A percentile compares a stretch with the other conserved stretches of the same genome.
phyloP scores from a whole-genome alignment of 1,140 invertebrate species.

The Babylonia areolata region DNA sequence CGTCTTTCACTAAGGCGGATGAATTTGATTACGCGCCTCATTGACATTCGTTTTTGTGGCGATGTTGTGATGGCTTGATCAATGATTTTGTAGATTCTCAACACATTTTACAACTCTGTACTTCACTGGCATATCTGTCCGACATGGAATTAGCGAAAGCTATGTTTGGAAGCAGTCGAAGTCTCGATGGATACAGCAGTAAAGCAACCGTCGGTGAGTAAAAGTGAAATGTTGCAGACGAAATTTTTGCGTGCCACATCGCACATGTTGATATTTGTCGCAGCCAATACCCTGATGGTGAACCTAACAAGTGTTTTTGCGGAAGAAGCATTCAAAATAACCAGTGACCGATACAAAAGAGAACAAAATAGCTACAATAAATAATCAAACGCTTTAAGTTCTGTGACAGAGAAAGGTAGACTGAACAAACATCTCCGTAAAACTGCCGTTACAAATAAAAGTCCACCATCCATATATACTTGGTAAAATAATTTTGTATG shows the following conservation, averaged over 20 bases:
- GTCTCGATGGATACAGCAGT: slow-evolving; percentile 87
- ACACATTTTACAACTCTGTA: not conserved
- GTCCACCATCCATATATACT: too few relatives aligned
- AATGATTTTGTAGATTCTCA: slow-evolving; percentile 5
- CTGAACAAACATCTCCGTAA: too few relatives aligned
- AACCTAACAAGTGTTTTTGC: too few relatives aligned
- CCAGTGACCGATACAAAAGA: too few relatives aligned
- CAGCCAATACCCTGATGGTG: not conserved
- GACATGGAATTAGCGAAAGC: slow-evolving; percentile 69
- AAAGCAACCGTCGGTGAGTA: slow-evolving; percentile 65
- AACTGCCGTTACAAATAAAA: too few relatives aligned
- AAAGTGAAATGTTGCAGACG: not conserved
- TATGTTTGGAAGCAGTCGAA: slow-evolving; percentile 86
- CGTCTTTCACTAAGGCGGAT: not conserved
- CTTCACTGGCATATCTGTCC: not conserved
- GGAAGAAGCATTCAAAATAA: too few relatives aligned
- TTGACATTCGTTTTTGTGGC: slow-evolving; percentile 13
- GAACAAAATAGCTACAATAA: too few relatives aligned
- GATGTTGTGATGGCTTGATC: not conserved
- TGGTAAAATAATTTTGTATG: too few relatives aligned
- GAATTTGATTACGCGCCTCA: slow-evolving; percentile 2
- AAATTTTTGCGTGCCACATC: not conserved
- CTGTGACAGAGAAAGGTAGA: too few relatives aligned
- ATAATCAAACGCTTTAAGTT: too few relatives aligned
- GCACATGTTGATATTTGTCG: not conserved